Evolutionary conservation across 92 coral and sea anemone genomes (phyloP).

Genomic region (Phenganax subtilis): DNA sequence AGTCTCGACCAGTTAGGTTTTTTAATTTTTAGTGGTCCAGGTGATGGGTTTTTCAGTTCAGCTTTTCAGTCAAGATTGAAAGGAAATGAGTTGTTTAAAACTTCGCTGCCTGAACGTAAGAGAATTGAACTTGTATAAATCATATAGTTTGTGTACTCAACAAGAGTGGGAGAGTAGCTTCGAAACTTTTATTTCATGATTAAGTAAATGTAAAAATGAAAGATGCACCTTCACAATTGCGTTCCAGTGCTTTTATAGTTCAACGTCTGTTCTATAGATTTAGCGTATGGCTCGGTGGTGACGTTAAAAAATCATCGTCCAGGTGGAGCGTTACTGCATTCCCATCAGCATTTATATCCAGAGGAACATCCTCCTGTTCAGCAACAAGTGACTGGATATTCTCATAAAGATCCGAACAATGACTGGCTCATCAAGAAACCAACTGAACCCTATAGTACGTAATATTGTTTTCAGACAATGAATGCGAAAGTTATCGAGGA

Average conservation of each 20-base stretch:
- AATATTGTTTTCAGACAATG: not conserved
- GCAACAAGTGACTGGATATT: conserved; percentile 89
- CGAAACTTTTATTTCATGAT: no score
- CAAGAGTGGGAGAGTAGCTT: not conserved
- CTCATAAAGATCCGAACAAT: conserved; percentile 93
- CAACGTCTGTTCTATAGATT: conserved; percentile 49
- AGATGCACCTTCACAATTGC: no score
- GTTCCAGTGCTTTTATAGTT: not conserved
- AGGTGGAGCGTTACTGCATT: conserved; percentile 92
- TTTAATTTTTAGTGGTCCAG: conserved; percentile 74
- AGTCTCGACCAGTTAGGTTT: not conserved
- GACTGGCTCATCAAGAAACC: conserved; percentile 83
- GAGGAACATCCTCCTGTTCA: conserved; percentile 92
- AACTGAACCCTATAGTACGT: conserved; percentile 74
- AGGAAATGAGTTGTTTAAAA: conserved; percentile 71
- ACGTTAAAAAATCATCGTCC: conserved; percentile 85
- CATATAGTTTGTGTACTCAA: not conserved
- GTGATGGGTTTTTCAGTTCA: conserved; percentile 98
- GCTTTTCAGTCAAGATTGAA: conserved; percentile 93
- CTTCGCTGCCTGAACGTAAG: conserved; percentile 81
- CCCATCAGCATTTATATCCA: conserved; percentile 89
- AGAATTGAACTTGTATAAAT: not conserved
- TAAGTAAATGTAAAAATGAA: no score
- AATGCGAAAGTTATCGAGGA: no score
- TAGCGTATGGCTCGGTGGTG: conserved; percentile 92